Base-by-base conservation (phyloP, 2,888 invertebrate species). In the Philhelius pedissequus region DNA sequence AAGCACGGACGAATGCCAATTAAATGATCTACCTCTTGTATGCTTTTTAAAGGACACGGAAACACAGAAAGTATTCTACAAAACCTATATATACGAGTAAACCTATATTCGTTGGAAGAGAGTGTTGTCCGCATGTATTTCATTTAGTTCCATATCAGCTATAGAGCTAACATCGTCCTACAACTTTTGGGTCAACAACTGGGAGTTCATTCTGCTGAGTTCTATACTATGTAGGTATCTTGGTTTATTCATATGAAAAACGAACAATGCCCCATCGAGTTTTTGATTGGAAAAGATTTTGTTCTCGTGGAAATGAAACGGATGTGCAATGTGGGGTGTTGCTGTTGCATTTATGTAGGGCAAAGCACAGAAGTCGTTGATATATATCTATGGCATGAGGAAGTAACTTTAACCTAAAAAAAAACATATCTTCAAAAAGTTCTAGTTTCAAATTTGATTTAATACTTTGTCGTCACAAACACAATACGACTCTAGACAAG, bases 1-100 rank as follows among this genome's bases (percentile, higher is more conserved):
- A 58, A 70, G 22, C 45, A 70, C 45, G 58, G 45, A 48, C 56
- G 25, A 58, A 70, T 58, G 45, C 45, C 56, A 58, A 70, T 58
- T 43, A 45, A 45, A 58, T 56, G 56, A 43, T 69, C 43, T 48
- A 35, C 58, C 32, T 35, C 58, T 45, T 35, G 27, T 43, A 43
- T 43, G 27, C 18, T 43, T 43, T 62, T 62, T 43, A 62, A 27
- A 62, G 60, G 60, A 43, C 43, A 62, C 22, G 13, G 25, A 56
- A 58, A 38, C n/a, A 38, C n/a, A 25, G 58, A 40, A 60, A 40
- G 60, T 60, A 60, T 60, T 60, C 40, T 56, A 56, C 18, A 5
- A 38, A n/a, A 38, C 1, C 35, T 22, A 48, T 13, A n/a, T 40
- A 50, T 7, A 50, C 9, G 15, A 15, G n/a, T n/a, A n/a, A n/a